Percentiles rank a stretch among this genome's conserved stretches.
These are phyloP conservation scores for Orussus abietinus DNA, from an alignment of 1,140 invertebrate species.

Conservation along the genomic window DNA sequence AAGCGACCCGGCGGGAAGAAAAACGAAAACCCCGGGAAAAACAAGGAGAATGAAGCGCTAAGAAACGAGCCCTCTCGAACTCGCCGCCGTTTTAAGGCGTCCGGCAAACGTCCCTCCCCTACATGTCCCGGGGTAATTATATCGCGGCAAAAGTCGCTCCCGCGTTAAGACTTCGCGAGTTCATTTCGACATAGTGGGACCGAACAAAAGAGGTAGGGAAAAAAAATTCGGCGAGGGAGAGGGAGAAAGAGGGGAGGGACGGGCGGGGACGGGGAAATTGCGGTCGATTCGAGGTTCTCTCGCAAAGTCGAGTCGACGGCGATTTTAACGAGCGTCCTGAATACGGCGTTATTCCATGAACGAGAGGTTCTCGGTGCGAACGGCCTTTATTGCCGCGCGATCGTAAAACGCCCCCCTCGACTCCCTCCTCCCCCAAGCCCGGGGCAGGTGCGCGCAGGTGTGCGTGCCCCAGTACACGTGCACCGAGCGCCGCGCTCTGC, in stretches of 20 bases:
- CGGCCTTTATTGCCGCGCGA: conserved; percentile 27
- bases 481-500: too few relatives aligned
- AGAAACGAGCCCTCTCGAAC: conserved; percentile 13
- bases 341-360: conserved; percentile 23
- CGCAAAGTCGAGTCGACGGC: too few relatives aligned
- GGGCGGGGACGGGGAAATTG: conserved; percentile 15
- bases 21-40: conserved; percentile 8
- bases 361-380: conserved; percentile 25
- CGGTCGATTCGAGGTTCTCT: conserved; percentile 18
- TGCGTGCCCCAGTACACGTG: too few relatives aligned
- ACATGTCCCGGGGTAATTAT: too few relatives aligned
- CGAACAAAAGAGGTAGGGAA: conserved; percentile 8
- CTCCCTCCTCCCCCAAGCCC: too few relatives aligned
- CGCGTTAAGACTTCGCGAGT: too few relatives aligned
- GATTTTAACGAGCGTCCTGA: conserved; percentile 33
- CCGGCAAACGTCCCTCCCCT: too few relatives aligned
- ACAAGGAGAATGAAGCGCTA: neutral
- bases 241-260: conserved; percentile 5
- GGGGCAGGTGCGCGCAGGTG: too few relatives aligned
- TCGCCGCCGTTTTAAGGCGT: too few relatives aligned
- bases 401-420: conserved; percentile 27
- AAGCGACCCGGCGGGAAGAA: conserved; percentile 15
- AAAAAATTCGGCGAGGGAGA: too few relatives aligned
- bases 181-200: conserved; percentile 10
- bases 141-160: too few relatives aligned